A percentile compares a stretch with the other conserved stretches of the same genome.
Evolutionary conservation across 1,140 invertebrate species (phyloP).

Genomic region (Euwallacea fornicatus): DNA sequence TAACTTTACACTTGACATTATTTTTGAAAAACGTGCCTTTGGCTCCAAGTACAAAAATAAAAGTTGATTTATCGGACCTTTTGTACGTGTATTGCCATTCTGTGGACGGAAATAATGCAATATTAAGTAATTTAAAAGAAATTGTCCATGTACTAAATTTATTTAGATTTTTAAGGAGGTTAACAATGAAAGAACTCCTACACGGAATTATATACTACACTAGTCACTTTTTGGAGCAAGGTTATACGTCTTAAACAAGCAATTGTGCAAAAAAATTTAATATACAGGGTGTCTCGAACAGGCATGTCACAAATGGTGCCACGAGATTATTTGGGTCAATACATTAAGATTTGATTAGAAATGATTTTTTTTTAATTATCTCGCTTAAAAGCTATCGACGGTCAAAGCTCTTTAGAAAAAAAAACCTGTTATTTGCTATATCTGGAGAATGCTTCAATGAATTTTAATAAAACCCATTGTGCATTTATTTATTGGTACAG

Average conservation of each 20-base stretch:
- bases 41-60: slow-evolving; percentile 15
- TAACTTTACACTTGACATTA: slow-evolving; percentile 30
- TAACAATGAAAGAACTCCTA: slow-evolving; percentile 25
- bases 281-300: too few relatives aligned
- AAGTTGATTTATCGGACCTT: slow-evolving; percentile 29
- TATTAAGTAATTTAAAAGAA: slow-evolving; percentile 28
- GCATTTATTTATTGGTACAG: too few relatives aligned
- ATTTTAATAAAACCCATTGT: too few relatives aligned
- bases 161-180: slow-evolving; percentile 24
- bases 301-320: too few relatives aligned
- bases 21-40: slow-evolving; percentile 22
- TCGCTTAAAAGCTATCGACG: too few relatives aligned
- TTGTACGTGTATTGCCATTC: slow-evolving; percentile 17
- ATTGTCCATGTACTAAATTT: slow-evolving; percentile 31
- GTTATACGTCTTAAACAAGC: neutral
- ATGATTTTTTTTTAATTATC: too few relatives aligned
- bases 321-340: too few relatives aligned
- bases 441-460: too few relatives aligned
- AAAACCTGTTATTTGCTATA: too few relatives aligned
- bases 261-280: neutral
- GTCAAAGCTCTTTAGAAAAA: too few relatives aligned
- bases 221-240: neutral
- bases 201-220: slow-evolving; percentile 6
- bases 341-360: too few relatives aligned
- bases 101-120: slow-evolving; percentile 30